Evolutionary conservation across 2,797 vertebrate genomes (phyloP), one percentile per base, ranked within the genome.

Genomic region (Muscicapa striata): DNA sequence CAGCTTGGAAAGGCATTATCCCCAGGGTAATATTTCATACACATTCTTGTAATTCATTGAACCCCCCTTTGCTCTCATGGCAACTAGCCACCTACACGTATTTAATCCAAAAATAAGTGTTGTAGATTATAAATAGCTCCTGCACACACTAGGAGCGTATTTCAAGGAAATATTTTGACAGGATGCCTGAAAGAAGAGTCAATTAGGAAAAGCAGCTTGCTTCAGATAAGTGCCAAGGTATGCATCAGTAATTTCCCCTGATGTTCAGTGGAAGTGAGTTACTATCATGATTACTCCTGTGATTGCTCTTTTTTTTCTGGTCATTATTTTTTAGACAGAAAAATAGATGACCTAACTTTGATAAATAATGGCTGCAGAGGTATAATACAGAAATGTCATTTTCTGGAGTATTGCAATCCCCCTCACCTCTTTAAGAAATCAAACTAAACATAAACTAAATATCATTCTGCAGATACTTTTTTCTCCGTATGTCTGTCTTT

Each of bases 131-230:
- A 97, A 97, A 97, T 97, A 97, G 78, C 93, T 96, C 61, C 69
- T 66, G 66, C 72, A 41, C 36, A 75, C 84, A 84, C 80, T 45
- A 66, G 36, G 52, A 96, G 68, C 6, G 0, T 94, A 83, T 97
- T 98, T 97, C 96, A 96, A 97, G 90, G 96, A 97, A 97, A 96
- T 80, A 90, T 59, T 94, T 96, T 94, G 94, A 95, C 69, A 10
- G 1, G 0, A 34, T n/a, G 63, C 67, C 87, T 91, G 77, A 79
- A 95, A 93, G 81, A 95, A 96, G 92, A 96, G 70, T 91, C 87
- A 97, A 58, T 93, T 95, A 97, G 77, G 64, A 87, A 93, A 93
- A 90, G 82, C 87, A 94, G 81, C 27, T 70, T 94, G 55, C 82
- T 97, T 97, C 96, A 96, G 40, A 29, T 36, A 29, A 54, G 58